Base-by-base conservation (phyloP, 2,888 invertebrate species). In the Scaptomyza cyrtandrae region DNA sequence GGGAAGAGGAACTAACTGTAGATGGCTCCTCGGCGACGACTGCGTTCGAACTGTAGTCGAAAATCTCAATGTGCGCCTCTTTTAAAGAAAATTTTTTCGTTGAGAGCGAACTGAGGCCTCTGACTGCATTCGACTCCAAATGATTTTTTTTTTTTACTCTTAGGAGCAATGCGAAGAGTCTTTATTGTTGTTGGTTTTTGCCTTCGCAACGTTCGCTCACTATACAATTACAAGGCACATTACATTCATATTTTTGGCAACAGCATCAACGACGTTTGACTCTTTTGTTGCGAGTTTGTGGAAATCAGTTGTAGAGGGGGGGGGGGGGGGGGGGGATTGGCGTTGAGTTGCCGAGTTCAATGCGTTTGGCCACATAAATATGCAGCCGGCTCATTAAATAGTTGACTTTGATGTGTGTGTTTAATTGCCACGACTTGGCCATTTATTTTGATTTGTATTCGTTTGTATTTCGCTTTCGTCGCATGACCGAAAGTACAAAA, bases 41-140 rank as follows among this genome's bases (percentile, higher is more conserved):
- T 90, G 70, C 59, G 76, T 78, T 86, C 80, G 75, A 80, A 90
- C 89, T 90, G 88, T 87, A 60, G 70, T 77, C 88, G 53, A 77
- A 79, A 74, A 64, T 70, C 68, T 50, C 48, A 48, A 55, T 62
- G 69, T 57, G 63, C 62, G 71, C 68, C 78, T 77, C 80, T 90
- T 90, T 90, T 90, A 90, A 90, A 89, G 89, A 89, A 90, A 90
- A 82, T 24, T 53, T n/a, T 13, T 16, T 50, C 54, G 65, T 29
- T 59, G 73, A 73, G 78, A 70, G 75, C 70, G 70, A 39, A 14
- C 37, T 52, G 19, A 19, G 37, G n/a, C 31, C 37, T n/a, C n/a
- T 16, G 49, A 24, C 33, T 72, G 76, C 70, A 68, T 52, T 65
- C 27, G 46, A 24, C 58, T 65, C 67, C 62, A 43, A 41, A 35